Conservation (phyloP, 2,797 vertebrate species). For the Pachyuromys duprasi region DNA sequence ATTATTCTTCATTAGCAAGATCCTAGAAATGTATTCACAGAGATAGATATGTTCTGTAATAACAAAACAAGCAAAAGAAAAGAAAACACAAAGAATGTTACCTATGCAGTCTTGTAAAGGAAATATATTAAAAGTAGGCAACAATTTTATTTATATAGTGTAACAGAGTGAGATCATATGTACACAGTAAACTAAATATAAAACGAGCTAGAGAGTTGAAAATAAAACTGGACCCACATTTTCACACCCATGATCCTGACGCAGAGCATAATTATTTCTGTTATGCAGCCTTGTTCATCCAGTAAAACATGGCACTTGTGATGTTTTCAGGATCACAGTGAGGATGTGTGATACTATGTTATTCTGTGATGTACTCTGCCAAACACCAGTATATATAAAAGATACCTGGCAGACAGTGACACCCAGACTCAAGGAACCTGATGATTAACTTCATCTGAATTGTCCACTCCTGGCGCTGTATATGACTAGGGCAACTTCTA, state of each 20-base stretch:
- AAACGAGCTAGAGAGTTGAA: background rate
- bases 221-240: background rate
- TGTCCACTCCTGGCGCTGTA: background rate
- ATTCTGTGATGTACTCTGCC: background rate
- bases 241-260: background rate
- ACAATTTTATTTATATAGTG: background rate
- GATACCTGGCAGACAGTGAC: background rate
- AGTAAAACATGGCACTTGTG: background rate
- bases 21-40: background rate
- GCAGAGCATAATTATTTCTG: background rate
- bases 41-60: background rate
- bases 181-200: background rate
- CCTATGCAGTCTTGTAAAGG: background rate
- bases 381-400: constrained; percentile 16
- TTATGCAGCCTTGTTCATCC: background rate
- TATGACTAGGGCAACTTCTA: background rate
- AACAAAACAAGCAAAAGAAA: background rate
- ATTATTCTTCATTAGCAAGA: background rate
- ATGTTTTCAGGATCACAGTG: background rate
- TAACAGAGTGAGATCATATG: background rate
- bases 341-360: background rate
- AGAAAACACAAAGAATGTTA: background rate
- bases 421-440: background rate
- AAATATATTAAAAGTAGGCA: background rate
- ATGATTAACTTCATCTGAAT: background rate